Percentiles rank a stretch among this genome's conserved stretches.
phyloP scores from a whole-genome alignment of 2,888 invertebrate species.

The Parnassius smintheus region DNA sequence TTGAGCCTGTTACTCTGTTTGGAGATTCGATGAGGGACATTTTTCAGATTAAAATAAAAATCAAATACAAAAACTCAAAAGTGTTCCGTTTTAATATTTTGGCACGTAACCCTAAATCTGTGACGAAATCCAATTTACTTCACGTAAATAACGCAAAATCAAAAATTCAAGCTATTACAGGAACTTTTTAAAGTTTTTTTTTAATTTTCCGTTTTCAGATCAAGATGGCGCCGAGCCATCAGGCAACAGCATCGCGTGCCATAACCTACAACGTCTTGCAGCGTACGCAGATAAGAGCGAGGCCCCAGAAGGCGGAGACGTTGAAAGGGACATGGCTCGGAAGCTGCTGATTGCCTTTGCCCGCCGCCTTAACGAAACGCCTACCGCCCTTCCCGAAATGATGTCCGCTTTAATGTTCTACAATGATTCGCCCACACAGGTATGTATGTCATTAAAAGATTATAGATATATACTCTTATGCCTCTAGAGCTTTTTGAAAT shows the following conservation, averaged over 20 bases:
- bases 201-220: conserved; percentile 75
- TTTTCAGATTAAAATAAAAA: too few species aligned
- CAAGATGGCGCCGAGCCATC: conserved; percentile 97
- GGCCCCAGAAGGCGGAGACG: conserved; percentile 58
- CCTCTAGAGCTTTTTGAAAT: too few species aligned
- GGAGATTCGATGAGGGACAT: too few species aligned
- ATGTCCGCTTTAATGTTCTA: conserved; percentile 86
- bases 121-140: too few species aligned
- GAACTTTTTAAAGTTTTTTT: background rate
- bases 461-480: too few species aligned
- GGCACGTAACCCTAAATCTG: too few species aligned
- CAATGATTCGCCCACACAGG: conserved; percentile 87
- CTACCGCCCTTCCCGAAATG: conserved; percentile 89
- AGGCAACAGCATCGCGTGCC: conserved; percentile 93
- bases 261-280: conserved; percentile 89
- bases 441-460: conserved; percentile 65
- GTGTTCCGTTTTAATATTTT: too few species aligned
- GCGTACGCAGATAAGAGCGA: conserved; percentile 83
- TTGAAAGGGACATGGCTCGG: conserved; percentile 79
- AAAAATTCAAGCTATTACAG: too few species aligned
- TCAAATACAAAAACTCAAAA: too few species aligned
- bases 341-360: conserved; percentile 82
- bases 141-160: too few species aligned
- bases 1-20: too few species aligned
- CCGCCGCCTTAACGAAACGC: conserved; percentile 82